Conservation (phyloP, 2,113 vertebrate species). For the Tragelaphus buxtoni region DNA sequence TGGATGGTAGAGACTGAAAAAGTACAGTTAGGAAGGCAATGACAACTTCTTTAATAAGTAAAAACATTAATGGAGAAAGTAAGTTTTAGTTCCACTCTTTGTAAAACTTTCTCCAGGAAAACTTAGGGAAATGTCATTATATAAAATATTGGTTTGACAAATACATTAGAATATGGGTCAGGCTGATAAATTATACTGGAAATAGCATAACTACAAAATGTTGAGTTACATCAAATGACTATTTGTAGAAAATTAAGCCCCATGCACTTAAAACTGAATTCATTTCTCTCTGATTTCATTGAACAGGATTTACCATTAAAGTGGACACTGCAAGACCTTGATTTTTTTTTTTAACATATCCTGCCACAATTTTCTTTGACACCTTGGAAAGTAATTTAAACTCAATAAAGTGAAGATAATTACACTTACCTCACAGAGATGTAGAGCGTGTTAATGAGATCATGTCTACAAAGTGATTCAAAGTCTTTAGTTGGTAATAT, state of each 20-base stretch:
- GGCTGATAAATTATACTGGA: conserved; percentile 55
- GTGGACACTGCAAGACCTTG: conserved; percentile 63
- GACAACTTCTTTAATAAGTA: not conserved
- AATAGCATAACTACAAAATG: conserved; percentile 46
- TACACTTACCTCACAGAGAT: conserved; percentile 69
- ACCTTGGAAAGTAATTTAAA: conserved; percentile 76
- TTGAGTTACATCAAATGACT: conserved; percentile 35
- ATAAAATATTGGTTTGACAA: conserved; percentile 57
- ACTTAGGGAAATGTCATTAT: not conserved
- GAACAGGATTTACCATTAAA: conserved; percentile 50
- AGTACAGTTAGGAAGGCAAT: not conserved
- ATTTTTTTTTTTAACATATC: not conserved
- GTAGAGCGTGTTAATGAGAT: conserved; percentile 69
- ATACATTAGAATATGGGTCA: conserved; percentile 51
- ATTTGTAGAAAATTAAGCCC: conserved; percentile 57
- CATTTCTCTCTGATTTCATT: conserved; percentile 42
- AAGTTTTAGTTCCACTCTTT: conserved; percentile 5
- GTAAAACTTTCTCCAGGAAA: conserved; percentile 34
- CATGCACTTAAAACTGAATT: conserved; percentile 42
- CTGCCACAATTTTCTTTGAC: conserved; percentile 69
- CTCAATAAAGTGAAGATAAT: conserved; percentile 75
- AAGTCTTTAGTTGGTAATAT: conserved; percentile 69
- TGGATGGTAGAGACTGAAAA: not conserved
- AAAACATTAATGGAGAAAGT: not conserved
- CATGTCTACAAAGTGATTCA: conserved; percentile 73